Evolutionary conservation across 2,888 invertebrate species (phyloP).

Genomic region (Gryllus longicercus): DNA sequence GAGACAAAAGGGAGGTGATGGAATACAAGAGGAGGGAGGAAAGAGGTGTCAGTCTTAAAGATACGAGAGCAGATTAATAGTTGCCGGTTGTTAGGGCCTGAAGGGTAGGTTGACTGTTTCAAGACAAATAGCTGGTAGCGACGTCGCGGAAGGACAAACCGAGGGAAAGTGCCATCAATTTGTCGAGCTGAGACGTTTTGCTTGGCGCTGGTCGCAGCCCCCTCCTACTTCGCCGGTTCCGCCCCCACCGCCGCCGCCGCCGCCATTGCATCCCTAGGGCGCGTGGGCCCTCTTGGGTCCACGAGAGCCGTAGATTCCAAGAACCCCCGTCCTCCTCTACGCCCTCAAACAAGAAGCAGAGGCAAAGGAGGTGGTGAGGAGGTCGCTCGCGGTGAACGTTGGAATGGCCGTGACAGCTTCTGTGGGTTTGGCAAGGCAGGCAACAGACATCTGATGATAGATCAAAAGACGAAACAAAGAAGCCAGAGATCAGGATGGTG

Average conservation of each 20-base stretch:
- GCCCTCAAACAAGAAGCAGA: too few species aligned
- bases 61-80: conserved; percentile 27
- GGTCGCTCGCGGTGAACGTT: too few species aligned
- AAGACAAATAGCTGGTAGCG: conserved; percentile 17
- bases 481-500: too few species aligned
- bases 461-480: too few species aligned
- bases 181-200: conserved; percentile 17
- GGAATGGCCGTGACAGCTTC: too few species aligned
- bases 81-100: conserved; percentile 18
- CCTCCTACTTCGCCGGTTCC: background rate
- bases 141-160: conserved; percentile 7
- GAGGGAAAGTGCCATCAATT: conserved; percentile 17
- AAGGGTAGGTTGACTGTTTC: conserved; percentile 17
- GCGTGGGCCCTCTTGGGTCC: too few species aligned
- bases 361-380: too few species aligned
- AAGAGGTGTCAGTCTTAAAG: conserved; percentile 27
- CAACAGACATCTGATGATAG: too few species aligned
- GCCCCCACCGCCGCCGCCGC: conserved; percentile 11
- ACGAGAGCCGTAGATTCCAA: background rate
- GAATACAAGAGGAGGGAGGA: conserved; percentile 12
- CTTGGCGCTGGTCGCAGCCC: conserved; percentile 7
- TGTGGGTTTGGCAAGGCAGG: too few species aligned
- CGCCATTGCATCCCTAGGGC: background rate
- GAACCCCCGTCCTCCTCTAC: too few species aligned
- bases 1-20: background rate